These are phyloP conservation scores for Choloepus hoffmanni DNA, from an alignment of 2,113 vertebrate species.

Conservation along the genomic window DNA sequence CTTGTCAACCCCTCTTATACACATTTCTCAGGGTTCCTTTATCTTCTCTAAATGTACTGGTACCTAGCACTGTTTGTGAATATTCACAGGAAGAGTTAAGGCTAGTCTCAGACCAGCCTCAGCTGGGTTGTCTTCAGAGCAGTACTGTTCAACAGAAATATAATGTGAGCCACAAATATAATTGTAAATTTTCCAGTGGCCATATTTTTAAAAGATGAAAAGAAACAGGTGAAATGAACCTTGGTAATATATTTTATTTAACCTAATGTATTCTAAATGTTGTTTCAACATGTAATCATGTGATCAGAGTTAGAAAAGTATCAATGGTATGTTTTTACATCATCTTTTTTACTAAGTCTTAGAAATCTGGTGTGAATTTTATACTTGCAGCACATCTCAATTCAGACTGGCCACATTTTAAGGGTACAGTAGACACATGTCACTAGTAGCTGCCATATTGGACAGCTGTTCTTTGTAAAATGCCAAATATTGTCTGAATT, in stretches of 20 bases:
- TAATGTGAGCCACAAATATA: neutral
- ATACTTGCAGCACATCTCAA: neutral
- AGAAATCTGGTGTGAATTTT: neutral
- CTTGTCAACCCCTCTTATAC: neutral
- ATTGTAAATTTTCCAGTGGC: neutral
- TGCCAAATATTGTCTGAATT: neutral
- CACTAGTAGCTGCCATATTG: neutral
- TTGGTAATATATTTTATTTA: neutral
- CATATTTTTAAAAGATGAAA: neutral
- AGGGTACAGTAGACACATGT: too few relatives aligned
- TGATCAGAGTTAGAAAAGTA: conserved; percentile 1
- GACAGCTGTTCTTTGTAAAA: neutral
- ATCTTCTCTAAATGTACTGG: neutral
- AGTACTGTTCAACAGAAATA: neutral
- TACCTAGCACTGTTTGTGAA: neutral
- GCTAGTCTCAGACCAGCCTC: neutral
- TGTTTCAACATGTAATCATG: neutral
- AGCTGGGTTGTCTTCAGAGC: neutral
- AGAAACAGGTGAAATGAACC: neutral
- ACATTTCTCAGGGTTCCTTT: neutral
- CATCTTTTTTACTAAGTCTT: neutral
- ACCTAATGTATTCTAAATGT: neutral
- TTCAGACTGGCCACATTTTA: neutral
- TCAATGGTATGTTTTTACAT: neutral
- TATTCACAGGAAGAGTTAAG: neutral